Evolutionary conservation across 2,888 invertebrate genomes (phyloP).

Genomic region (Protonemura montana): DNA sequence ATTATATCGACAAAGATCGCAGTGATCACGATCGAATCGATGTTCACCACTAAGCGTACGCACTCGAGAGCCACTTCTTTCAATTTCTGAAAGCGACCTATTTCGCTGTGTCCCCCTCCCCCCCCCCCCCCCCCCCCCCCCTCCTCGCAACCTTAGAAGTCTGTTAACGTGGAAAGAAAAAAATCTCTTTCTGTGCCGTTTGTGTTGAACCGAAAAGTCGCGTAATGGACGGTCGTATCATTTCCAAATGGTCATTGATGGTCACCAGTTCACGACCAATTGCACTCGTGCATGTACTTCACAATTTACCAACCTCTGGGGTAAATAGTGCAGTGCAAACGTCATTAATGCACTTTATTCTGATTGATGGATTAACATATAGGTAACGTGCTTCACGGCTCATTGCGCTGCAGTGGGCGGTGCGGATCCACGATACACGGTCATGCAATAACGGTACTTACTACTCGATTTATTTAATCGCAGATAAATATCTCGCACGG

Average conservation of each 20-base stretch:
- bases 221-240: background rate
- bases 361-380: background rate
- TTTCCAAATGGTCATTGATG: background rate
- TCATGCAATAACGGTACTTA: background rate
- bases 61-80: background rate
- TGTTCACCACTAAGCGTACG: background rate
- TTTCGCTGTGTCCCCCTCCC: background rate
- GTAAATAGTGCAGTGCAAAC: background rate
- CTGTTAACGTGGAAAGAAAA: background rate
- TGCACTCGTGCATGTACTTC: background rate
- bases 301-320: background rate
- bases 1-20: slow-evolving; percentile 22
- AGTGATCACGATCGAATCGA: slow-evolving; percentile 14
- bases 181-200: background rate
- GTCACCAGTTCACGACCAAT: background rate
- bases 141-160: background rate
- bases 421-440: background rate
- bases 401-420: background rate
- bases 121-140: too few species aligned
- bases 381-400: background rate
- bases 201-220: background rate
- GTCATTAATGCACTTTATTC: background rate
- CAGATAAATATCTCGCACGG: background rate
- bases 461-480: background rate
- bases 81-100: background rate